These are phyloP conservation scores for Alexandromys fortis DNA, from an alignment of 2,113 vertebrate genomes.

Conservation along the genomic window DNA sequence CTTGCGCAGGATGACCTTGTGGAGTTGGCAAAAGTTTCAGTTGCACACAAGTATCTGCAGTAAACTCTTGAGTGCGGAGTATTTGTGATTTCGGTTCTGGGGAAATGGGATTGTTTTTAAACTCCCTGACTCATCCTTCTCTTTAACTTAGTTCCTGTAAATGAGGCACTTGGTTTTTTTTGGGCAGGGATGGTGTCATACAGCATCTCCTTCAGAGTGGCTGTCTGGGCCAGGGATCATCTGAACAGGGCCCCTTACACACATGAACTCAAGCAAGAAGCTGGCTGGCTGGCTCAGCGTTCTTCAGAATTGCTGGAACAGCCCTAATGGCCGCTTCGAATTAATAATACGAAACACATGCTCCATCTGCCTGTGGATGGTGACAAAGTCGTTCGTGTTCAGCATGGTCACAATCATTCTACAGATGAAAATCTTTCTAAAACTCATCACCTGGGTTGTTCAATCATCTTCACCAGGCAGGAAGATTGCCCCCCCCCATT, in stretches of 20 bases:
- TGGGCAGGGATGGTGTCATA: slow-evolving; percentile 78
- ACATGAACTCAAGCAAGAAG: slow-evolving; percentile 52
- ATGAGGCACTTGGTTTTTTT: slow-evolving; percentile 81
- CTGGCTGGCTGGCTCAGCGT: slow-evolving; percentile 34
- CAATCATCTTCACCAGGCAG: slow-evolving; percentile 42
- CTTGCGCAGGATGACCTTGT: neutral
- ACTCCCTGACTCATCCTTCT: slow-evolving; percentile 86
- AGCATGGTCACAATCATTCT: slow-evolving; percentile 64
- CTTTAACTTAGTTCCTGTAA: slow-evolving; percentile 87
- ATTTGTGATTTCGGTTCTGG: slow-evolving; percentile 86
- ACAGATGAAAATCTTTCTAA: slow-evolving; percentile 66
- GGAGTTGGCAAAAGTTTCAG: neutral
- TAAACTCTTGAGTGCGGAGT: slow-evolving; percentile 78
- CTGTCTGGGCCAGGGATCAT: slow-evolving; percentile 50
- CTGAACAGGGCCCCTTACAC: slow-evolving; percentile 28
- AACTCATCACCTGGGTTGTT: slow-evolving; percentile 40
- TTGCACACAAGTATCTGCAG: slow-evolving; percentile 38
- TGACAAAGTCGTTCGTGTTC: slow-evolving; percentile 69
- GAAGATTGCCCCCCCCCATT: neutral
- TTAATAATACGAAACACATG: slow-evolving; percentile 79
- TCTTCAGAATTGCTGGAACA: slow-evolving; percentile 40
- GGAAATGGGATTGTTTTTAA: slow-evolving; percentile 84
- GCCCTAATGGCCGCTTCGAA: neutral
- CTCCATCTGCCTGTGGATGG: slow-evolving; percentile 58
- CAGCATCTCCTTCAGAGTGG: slow-evolving; percentile 75